These are phyloP conservation scores for Drosophila paramelanica DNA, from an alignment of 2,888 invertebrate genomes.

Conservation along the genomic window DNA sequence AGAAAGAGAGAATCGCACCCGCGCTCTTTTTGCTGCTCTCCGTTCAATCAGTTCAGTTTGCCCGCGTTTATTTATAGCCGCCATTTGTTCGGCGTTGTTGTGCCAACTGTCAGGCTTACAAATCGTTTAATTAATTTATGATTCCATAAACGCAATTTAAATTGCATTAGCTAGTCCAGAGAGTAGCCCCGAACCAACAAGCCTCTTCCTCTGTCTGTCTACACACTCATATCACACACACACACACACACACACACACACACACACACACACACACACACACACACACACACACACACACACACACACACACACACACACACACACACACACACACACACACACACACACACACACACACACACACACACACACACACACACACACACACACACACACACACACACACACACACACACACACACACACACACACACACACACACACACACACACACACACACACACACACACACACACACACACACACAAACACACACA, in stretches of 20 bases:
- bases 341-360: conserved; percentile 82
- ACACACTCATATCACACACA: neutral
- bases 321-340: neutral
- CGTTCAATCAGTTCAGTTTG: conserved; percentile 1
- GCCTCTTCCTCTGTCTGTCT: neutral
- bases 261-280: conserved; percentile 82
- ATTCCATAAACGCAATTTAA: conserved; percentile 67
- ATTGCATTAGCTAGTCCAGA: conserved; percentile 58
- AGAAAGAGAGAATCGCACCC: conserved; percentile 19
- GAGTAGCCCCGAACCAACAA: neutral
- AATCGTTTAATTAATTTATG: conserved; percentile 77
- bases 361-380: conserved; percentile 82
- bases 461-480: conserved; percentile 81
- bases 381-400: conserved; percentile 82
- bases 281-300: neutral
- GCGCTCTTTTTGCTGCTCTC: neutral
- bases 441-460: conserved; percentile 81
- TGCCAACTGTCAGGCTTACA: conserved; percentile 73
- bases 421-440: conserved; percentile 81
- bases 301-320: neutral
- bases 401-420: conserved; percentile 7
- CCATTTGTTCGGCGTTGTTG: conserved; percentile 62
- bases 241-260: no score
- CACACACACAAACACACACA: neutral
- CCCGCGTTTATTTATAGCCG: conserved; percentile 67